phyloP scores from a whole-genome alignment of 1,140 invertebrate species.

The Pachypsylla venusta region DNA sequence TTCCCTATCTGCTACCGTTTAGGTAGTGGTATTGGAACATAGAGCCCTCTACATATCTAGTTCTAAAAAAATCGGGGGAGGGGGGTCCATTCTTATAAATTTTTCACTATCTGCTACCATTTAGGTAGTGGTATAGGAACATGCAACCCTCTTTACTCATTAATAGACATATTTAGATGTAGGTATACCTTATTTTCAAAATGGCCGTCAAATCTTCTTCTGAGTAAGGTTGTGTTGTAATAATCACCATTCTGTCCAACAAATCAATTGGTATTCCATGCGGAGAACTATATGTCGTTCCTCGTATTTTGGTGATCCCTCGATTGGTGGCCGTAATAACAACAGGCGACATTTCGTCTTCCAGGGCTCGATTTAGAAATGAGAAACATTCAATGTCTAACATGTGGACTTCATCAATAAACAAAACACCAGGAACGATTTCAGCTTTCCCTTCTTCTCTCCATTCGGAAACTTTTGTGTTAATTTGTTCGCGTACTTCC shows the following conservation, averaged over 20 bases:
- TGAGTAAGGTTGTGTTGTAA: conserved; percentile 74
- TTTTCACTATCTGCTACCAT: too few relatives aligned
- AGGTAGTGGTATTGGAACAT: too few relatives aligned
- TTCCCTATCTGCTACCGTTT: too few relatives aligned
- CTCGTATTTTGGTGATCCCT: conserved; percentile 89
- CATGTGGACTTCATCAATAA: conserved; percentile 95
- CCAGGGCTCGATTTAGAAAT: conserved; percentile 88
- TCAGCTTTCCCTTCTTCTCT: conserved; percentile 97
- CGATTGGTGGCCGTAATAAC: conserved; percentile 99
- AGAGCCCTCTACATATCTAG: too few relatives aligned
- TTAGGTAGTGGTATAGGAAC: too few relatives aligned
- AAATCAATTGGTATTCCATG: conserved; percentile 96
- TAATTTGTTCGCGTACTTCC: conserved; percentile 96
- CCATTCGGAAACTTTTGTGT: conserved; percentile 97
- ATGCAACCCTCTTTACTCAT: neutral
- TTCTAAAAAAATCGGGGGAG: too few relatives aligned
- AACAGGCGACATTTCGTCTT: conserved; percentile 93
- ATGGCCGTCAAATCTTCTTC: conserved; percentile 86
- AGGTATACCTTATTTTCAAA: conserved; percentile 59
- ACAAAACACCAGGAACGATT: conserved; percentile 90
- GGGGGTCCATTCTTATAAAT: too few relatives aligned
- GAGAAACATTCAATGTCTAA: conserved; percentile 98
- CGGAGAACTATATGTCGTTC: conserved; percentile 78
- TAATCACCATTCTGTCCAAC: conserved; percentile 89
- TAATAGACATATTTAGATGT: neutral